Evolutionary conservation across 2,113 vertebrate species (phyloP).

Genomic region (Thermophis baileyi): DNA sequence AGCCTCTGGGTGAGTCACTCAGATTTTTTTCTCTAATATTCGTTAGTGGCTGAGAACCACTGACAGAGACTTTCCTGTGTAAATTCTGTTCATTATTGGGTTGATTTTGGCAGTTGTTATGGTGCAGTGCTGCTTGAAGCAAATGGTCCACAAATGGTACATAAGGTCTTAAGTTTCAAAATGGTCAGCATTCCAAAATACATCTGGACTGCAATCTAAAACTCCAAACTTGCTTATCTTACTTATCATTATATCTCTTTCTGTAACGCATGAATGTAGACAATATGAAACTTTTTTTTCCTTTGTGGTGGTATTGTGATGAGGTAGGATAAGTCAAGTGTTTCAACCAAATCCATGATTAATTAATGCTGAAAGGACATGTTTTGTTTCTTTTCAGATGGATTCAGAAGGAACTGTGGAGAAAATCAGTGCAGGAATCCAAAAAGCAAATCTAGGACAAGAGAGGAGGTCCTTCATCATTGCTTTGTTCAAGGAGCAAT

Average conservation of each 20-base stretch:
- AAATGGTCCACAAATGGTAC: background rate
- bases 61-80: background rate
- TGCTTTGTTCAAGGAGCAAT: background rate
- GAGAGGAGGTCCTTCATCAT: background rate
- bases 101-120: background rate
- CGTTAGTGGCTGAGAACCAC: background rate
- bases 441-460: background rate
- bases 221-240: background rate
- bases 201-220: background rate
- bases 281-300: background rate
- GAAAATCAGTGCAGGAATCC: background rate
- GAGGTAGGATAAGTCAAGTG: background rate
- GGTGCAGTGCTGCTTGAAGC: background rate
- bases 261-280: background rate
- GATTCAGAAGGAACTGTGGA: background rate
- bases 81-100: background rate
- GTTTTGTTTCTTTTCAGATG: background rate
- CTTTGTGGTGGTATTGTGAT: background rate
- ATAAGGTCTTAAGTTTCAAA: background rate
- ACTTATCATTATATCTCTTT: background rate
- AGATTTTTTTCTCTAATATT: background rate
- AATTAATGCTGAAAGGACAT: background rate
- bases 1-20: background rate
- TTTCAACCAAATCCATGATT: background rate
- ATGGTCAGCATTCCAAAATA: background rate